A percentile compares a stretch with the other conserved stretches of the same genome.
These are phyloP conservation scores for Papilio dardanus DNA, from an alignment of 1,140 invertebrate genomes.

Conservation along the genomic window DNA sequence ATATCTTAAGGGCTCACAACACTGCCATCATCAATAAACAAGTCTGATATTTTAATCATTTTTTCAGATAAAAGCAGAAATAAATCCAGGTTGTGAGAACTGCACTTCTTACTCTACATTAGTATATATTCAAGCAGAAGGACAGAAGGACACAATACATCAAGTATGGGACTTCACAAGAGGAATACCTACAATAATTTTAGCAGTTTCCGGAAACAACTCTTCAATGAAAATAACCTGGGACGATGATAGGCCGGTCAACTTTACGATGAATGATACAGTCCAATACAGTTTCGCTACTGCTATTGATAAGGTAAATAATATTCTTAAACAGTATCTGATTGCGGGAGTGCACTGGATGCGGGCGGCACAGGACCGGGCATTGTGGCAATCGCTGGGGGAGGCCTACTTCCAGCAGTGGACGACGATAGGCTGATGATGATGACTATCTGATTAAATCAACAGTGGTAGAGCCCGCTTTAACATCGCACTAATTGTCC, in stretches of 20 bases:
- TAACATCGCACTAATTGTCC: too few relatives aligned
- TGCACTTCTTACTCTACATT: constrained; percentile 67
- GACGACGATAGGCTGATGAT: too few relatives aligned
- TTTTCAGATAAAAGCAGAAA: constrained; percentile 60
- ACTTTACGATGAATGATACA: constrained; percentile 74
- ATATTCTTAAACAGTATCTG: constrained; percentile 22
- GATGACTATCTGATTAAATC: too few relatives aligned
- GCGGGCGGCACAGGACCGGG: too few relatives aligned
- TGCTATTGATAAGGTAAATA: constrained; percentile 83
- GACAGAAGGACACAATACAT: constrained; percentile 82
- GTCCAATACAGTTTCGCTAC: constrained; percentile 82
- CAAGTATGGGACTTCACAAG: constrained; percentile 84
- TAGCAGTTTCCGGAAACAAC: constrained; percentile 75
- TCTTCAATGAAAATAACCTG: constrained; percentile 78
- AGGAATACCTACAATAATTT: constrained; percentile 80
- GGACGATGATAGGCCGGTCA: constrained; percentile 62
- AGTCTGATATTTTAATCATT: not conserved
- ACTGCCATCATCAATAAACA: too few relatives aligned
- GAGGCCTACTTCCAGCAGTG: too few relatives aligned
- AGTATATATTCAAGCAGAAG: constrained; percentile 80
- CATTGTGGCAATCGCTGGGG: too few relatives aligned
- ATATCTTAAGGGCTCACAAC: too few relatives aligned
- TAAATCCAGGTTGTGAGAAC: constrained; percentile 66
- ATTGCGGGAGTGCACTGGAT: too few relatives aligned
- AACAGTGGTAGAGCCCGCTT: too few relatives aligned